Percentiles rank a stretch among this genome's conserved stretches.
These are phyloP conservation scores for Anastatus disparis DNA, from an alignment of 1,140 invertebrate genomes.

Conservation along the genomic window DNA sequence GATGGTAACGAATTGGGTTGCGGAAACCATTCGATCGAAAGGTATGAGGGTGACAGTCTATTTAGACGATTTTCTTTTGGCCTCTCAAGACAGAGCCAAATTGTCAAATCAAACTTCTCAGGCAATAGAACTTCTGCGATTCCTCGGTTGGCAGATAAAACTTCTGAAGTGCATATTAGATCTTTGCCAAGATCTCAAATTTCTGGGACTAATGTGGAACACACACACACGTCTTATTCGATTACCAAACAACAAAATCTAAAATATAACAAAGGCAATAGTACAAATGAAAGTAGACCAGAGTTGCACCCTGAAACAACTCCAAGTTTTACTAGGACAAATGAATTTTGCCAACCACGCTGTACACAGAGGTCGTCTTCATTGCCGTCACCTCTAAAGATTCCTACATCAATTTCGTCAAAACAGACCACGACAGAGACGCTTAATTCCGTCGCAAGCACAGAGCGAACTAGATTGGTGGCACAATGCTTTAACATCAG, in stretches of 20 bases:
- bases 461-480: conserved; percentile 37
- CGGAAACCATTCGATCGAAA: conserved; percentile 45
- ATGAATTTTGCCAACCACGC: conserved; percentile 43
- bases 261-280: conserved; percentile 2
- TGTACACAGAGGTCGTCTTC: conserved; percentile 34
- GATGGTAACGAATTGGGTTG: conserved; percentile 55
- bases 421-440: conserved; percentile 24
- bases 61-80: conserved; percentile 51
- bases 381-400: conserved; percentile 39
- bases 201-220: conserved; percentile 43
- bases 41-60: conserved; percentile 46
- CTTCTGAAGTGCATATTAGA: conserved; percentile 36
- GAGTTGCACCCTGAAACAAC: conserved; percentile 33
- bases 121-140: conserved; percentile 46
- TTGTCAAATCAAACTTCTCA: conserved; percentile 36
- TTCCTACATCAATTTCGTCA: conserved; percentile 27
- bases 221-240: conserved; percentile 26
- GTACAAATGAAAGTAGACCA: not conserved
- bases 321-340: conserved; percentile 31
- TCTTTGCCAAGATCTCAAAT: conserved; percentile 40
- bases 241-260: conserved; percentile 25
- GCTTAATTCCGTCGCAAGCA: not conserved
- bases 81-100: conserved; percentile 45
- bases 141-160: conserved; percentile 46
- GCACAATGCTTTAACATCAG: not conserved